Evolutionary conservation across 1,140 invertebrate genomes (phyloP), one percentile per base, ranked within the genome.

Genomic region (Penaeus vannamei): DNA sequence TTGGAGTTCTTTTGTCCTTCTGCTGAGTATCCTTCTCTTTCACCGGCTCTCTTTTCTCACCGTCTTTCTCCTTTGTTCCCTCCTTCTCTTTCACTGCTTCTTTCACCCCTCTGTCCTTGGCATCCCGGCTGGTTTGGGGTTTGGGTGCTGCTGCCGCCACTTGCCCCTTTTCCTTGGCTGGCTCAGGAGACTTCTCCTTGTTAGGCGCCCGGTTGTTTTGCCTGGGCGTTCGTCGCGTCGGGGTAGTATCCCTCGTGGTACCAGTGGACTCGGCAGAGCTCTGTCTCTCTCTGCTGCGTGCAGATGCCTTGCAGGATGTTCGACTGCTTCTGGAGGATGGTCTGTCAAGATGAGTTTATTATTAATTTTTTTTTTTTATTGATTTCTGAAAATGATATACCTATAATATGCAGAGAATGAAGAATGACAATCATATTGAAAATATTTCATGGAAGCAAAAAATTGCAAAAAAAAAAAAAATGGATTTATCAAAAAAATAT

Each of bases 321-420:
- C 88, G 76, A 72, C 88, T 90, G 80, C 84, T 90, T 59, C 88
- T 77, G 20, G 88, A 90, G n/a, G 88, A 90, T 59, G 88, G 88
- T 29, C 88, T 90, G 88, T 29, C 12, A 46, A 60, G 77, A 69
- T 22, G 29, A 26, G 26, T 23, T 53, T 42, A 62, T 32, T 42
- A 10, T 61, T 60, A 29, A 23, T 26, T 2, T 59, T 19, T 2
- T 59, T 19, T 12, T 20, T 2, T 20, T 23, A n/a, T 20, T 36
- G 10, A 79, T 36, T 36, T 53, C 17, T 17, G 5, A 53, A 46
- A 17, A 53, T 53, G 0, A 14, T 53, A 14, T 17, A 14, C 10
- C 53, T 14, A 10, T 17, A 53, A 12, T 53, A 14, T 53, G 10
- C 14, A 53, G 1, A 53, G 53, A 53, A 53, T 53, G 53, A 53